Evolutionary conservation across 1,140 invertebrate species (phyloP).

Genomic region (Saccostrea cuccullata): DNA sequence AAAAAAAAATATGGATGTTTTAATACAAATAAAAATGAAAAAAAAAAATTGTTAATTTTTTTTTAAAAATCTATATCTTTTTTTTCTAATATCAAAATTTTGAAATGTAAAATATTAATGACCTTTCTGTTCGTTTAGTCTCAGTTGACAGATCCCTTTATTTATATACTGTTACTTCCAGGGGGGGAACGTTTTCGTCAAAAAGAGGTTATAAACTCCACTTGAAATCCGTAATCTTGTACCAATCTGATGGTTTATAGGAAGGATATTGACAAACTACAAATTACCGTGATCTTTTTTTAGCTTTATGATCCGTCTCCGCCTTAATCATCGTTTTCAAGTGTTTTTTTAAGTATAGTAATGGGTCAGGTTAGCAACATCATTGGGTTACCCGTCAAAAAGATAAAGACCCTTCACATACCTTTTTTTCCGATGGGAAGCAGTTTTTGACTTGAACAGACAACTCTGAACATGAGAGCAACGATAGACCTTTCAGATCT

Average conservation of each 20-base stretch:
- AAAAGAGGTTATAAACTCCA: background rate
- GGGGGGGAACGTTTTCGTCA: background rate
- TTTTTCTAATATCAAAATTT: too few species aligned
- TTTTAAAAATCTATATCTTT: too few species aligned
- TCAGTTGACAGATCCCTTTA: too few species aligned
- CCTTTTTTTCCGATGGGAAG: background rate
- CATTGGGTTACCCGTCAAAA: background rate
- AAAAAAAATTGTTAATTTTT: too few species aligned
- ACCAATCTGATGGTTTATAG: background rate
- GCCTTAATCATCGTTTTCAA: constrained; percentile 28
- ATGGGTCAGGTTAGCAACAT: constrained; percentile 3
- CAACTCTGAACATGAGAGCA: background rate
- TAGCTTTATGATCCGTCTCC: background rate
- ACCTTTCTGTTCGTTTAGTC: too few species aligned
- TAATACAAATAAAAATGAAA: too few species aligned
- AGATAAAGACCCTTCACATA: background rate
- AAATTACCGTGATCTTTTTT: constrained; percentile 2
- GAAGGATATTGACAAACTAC: background rate
- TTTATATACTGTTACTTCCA: background rate
- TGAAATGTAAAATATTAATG: too few species aligned
- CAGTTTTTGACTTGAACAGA: background rate
- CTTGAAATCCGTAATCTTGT: background rate
- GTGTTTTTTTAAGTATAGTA: constrained; percentile 12
- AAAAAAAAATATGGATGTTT: too few species aligned
- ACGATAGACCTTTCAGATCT: background rate